phyloP scores from a whole-genome alignment of 2,113 vertebrate species.

The Ursus arctos region DNA sequence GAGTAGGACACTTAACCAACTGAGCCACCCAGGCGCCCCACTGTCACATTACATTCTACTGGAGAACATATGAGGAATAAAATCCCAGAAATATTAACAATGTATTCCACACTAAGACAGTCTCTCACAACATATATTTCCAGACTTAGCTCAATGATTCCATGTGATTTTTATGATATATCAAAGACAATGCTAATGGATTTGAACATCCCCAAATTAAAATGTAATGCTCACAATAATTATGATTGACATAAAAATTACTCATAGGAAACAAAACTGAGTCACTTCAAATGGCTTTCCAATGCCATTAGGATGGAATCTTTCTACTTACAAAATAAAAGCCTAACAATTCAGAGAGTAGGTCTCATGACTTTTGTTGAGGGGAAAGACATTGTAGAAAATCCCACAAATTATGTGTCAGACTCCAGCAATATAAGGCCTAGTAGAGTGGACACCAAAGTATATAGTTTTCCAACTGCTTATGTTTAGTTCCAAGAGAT shows the following conservation, averaged over 20 bases:
- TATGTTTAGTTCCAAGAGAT: neutral
- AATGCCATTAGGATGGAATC: neutral
- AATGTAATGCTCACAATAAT: neutral
- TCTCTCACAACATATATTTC: neutral
- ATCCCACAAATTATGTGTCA: neutral
- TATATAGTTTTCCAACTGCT: neutral
- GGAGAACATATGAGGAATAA: neutral
- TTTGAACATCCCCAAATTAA: neutral
- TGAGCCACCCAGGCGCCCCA: neutral
- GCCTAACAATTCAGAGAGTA: neutral
- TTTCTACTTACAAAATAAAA: neutral
- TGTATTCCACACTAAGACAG: neutral
- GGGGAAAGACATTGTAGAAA: neutral
- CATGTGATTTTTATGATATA: neutral
- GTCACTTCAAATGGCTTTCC: neutral
- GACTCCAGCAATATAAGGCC: neutral
- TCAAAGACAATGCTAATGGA: neutral
- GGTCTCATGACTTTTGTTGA: neutral
- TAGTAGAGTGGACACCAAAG: neutral
- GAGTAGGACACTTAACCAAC: neutral
- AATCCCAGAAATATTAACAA: neutral
- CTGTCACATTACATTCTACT: neutral
- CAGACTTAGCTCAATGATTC: neutral
- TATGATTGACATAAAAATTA: neutral
- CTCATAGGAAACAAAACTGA: neutral